These are phyloP conservation scores for Parauchenoglanis punctatus DNA, from an alignment of 2,797 vertebrate genomes.

Conservation along the genomic window DNA sequence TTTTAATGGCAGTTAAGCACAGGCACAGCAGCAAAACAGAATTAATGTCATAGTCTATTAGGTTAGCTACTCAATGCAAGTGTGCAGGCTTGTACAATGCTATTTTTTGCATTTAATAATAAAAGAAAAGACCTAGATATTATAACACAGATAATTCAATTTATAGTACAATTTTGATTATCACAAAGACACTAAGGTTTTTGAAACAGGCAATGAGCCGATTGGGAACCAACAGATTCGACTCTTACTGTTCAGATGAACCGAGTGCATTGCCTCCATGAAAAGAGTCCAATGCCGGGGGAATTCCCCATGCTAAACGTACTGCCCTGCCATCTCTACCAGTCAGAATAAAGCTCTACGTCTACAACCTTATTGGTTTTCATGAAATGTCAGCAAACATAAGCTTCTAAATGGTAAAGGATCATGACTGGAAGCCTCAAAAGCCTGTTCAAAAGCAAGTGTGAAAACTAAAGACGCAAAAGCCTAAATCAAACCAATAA, in stretches of 20 bases:
- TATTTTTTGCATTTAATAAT: background rate
- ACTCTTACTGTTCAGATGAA: background rate
- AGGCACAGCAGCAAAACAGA: background rate
- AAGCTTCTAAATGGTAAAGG: background rate
- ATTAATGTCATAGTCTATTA: background rate
- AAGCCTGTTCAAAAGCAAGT: no score
- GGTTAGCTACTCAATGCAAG: background rate
- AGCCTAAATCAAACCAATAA: no score
- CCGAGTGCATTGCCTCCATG: background rate
- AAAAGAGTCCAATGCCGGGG: conserved; percentile 45
- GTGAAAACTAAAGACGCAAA: background rate
- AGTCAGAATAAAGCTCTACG: background rate
- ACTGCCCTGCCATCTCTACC: conserved; percentile 17
- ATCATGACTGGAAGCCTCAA: background rate
- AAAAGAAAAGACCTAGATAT: no score
- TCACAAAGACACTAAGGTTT: background rate
- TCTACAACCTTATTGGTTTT: background rate
- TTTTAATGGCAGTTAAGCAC: background rate
- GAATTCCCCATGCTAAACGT: conserved; percentile 69
- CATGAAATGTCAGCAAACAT: background rate
- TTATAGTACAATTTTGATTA: background rate
- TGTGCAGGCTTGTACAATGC: background rate
- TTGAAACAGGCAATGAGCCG: background rate
- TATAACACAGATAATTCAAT: background rate
- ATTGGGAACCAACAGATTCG: background rate